Base-by-base conservation (phyloP, 2,888 invertebrate genomes). In the Trichogramma evanescens region DNA sequence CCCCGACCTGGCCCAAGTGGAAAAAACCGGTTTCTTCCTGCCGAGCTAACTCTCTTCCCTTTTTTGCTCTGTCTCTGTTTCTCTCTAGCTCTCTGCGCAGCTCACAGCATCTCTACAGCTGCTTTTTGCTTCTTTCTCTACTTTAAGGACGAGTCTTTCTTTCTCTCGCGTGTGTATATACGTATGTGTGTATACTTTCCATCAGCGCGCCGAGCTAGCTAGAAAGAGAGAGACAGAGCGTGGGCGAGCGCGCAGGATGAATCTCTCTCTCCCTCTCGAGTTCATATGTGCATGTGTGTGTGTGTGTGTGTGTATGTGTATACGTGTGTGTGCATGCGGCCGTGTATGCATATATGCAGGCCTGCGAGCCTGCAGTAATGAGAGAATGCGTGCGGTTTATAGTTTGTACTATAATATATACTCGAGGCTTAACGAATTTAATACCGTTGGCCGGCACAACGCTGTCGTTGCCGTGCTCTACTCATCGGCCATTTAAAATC, bases 1-100 rank as follows among this genome's bases (percentile, higher is more conserved):
- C 77, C 77, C 77, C 77, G 77, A 77, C 77, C 77, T 78, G 77
- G 77, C 76, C 76, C 77, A 76, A 76, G 75, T 76, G 77, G 77
- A 77, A 78, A 78, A 77, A 78, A 78, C 77, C 77, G 77, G 77
- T 77, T 77, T 76, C 75, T 76, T 76, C 74, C 69, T 69, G 68
- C 70, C 39, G 13, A 44, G 49, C 60, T 56, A 50, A 48, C 59
- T 40, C 59, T 54, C 56, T 59, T 52, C 72, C 71, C 72, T 75
- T 74, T 74, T 74, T 74, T 73, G 70, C 70, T 38, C 38, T 59
- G 59, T 63, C 59, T 61, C 64, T 26, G 26, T 26, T 26, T 58
- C 63, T 65, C 65, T 66, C 66, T 56, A 62, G 60, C 59, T 38
- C 49, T 52, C 10, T 10, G 13, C 10, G 5, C 48, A 56, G 39